Evolutionary conservation across 2,797 vertebrate genomes (phyloP).

Genomic region (Taeniopygia guttata): DNA sequence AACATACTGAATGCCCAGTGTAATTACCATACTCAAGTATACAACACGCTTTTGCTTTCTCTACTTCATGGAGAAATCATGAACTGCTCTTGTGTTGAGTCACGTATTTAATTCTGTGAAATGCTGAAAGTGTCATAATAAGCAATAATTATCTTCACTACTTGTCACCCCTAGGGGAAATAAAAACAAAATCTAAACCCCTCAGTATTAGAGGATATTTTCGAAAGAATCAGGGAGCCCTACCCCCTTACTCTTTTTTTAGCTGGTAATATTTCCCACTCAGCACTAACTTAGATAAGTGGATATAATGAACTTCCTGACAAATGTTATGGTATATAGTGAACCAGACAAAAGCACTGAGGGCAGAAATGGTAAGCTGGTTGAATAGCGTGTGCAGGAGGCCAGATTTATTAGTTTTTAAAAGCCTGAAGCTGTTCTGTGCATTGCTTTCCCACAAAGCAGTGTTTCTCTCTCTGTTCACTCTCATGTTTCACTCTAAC

Average conservation of each 20-base stretch:
- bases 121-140: neutral
- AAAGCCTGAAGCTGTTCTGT: neutral
- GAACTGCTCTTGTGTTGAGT: neutral
- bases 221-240: neutral
- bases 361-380: neutral
- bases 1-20: neutral
- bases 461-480: neutral
- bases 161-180: neutral
- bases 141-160: neutral
- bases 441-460: neutral
- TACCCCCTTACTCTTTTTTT: neutral
- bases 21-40: neutral
- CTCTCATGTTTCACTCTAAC: constrained; percentile 2
- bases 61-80: neutral
- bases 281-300: neutral
- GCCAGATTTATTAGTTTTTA: neutral
- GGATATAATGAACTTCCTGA: neutral
- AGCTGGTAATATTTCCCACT: neutral
- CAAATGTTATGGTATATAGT: neutral
- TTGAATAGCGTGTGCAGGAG: neutral
- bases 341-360: neutral
- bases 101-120: neutral
- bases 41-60: neutral
- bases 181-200: neutral
- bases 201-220: neutral